phyloP scores from a whole-genome alignment of 2,888 invertebrate genomes.

The Branchipolynoe longqiensis region DNA sequence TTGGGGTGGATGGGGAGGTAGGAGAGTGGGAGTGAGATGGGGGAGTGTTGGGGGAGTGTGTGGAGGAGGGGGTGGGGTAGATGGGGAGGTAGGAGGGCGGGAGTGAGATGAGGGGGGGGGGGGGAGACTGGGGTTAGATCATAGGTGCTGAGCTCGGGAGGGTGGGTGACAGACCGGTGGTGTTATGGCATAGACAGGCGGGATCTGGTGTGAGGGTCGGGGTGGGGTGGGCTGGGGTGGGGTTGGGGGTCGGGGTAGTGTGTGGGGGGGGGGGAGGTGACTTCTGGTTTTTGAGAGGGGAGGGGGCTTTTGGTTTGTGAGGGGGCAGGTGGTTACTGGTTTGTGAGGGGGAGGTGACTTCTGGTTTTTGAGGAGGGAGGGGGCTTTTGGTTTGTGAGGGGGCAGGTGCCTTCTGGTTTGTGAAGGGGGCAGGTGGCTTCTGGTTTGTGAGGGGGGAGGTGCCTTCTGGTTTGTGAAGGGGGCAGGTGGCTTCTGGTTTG shows the following conservation, averaged over 20 bases:
- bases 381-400: too few relatives aligned
- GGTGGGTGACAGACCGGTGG: not conserved
- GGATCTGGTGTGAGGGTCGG: not conserved
- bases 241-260: not conserved
- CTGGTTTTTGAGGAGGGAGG: too few relatives aligned
- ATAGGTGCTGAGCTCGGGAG: constrained; percentile 15
- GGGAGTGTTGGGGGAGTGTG: not conserved
- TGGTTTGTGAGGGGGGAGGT: too few relatives aligned
- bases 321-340: too few relatives aligned
- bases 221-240: not conserved
- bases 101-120: not conserved
- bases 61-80: not conserved
- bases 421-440: too few relatives aligned
- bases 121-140: not conserved
- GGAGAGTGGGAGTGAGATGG: not conserved
- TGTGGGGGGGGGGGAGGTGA: too few relatives aligned
- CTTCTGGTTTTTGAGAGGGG: too few relatives aligned
- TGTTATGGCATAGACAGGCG: not conserved
- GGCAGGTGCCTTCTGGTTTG: too few relatives aligned
- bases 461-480: too few relatives aligned
- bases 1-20: not conserved
- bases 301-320: too few relatives aligned
- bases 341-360: too few relatives aligned
- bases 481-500: too few relatives aligned
- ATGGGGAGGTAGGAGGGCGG: not conserved